Evolutionary conservation across 2,113 vertebrate species (phyloP).

Genomic region (Dasyornis broadbenti): DNA sequence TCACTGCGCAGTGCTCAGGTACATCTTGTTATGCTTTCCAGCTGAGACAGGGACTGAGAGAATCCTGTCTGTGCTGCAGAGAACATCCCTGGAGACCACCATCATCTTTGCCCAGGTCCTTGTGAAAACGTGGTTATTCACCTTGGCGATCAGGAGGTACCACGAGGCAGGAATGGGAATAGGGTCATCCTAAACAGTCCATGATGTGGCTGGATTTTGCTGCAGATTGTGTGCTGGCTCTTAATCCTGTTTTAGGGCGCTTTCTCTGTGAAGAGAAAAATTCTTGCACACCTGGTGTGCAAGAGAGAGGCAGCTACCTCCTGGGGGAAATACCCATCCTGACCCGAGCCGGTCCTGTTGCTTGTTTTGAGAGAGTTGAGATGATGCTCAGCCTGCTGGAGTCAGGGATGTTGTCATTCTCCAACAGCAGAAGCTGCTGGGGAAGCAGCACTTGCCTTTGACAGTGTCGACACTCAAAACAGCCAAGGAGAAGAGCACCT

Average conservation of each 20-base stretch:
- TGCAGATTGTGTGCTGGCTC: background rate
- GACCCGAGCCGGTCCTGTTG: background rate
- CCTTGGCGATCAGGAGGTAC: background rate
- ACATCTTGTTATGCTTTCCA: accelerated
- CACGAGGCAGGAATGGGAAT: background rate
- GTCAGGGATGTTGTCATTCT: background rate
- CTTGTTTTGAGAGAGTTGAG: background rate
- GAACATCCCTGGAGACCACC: background rate
- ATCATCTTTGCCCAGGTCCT: background rate
- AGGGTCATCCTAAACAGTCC: background rate
- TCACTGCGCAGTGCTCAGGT: accelerated
- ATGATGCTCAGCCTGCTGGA: accelerated
- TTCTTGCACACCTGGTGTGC: background rate
- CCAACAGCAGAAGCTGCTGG: too few species aligned
- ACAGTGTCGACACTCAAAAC: too few species aligned
- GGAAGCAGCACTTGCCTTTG: too few species aligned
- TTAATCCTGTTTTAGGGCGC: background rate
- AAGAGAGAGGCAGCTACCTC: background rate
- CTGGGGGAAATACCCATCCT: background rate
- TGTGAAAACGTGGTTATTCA: accelerated
- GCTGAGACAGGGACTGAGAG: background rate
- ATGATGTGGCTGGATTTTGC: background rate
- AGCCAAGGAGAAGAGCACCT: background rate
- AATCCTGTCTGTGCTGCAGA: background rate
- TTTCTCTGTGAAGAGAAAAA: background rate